These are phyloP conservation scores for Hyaena hyaena DNA, from an alignment of 2,113 vertebrate species.

Conservation along the genomic window DNA sequence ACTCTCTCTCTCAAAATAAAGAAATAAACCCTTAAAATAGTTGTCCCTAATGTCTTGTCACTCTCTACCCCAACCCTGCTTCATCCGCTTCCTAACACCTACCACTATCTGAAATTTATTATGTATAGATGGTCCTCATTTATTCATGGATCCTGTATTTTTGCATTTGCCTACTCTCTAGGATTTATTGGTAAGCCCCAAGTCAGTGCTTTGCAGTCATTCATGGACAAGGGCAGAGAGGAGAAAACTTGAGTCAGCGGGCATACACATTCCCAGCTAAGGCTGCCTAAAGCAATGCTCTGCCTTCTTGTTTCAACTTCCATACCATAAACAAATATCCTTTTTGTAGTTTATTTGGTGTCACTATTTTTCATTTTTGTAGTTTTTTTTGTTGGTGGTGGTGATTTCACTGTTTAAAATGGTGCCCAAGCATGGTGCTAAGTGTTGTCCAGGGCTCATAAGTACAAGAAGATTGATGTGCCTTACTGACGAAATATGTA, in stretches of 20 bases:
- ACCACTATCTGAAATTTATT: background rate
- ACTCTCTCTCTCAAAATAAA: no score
- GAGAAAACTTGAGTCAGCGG: background rate
- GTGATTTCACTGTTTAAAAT: background rate
- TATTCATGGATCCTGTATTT: background rate
- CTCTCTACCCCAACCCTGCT: background rate
- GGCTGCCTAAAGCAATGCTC: background rate
- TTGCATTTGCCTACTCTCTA: background rate
- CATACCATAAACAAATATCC: background rate
- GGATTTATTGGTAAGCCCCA: background rate
- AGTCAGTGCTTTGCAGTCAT: background rate
- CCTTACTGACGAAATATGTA: background rate
- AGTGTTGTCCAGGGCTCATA: background rate
- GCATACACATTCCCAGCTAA: background rate
- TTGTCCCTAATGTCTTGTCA: no score
- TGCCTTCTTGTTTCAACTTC: background rate
- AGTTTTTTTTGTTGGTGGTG: background rate
- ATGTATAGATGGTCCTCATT: background rate
- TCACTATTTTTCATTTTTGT: background rate
- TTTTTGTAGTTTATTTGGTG: background rate
- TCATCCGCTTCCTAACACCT: background rate
- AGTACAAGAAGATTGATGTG: background rate
- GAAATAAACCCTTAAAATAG: background rate
- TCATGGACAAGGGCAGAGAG: background rate
- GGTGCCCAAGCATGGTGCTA: background rate